phyloP scores from a whole-genome alignment of 2,113 vertebrate species.

The Malaclemys terrapin region DNA sequence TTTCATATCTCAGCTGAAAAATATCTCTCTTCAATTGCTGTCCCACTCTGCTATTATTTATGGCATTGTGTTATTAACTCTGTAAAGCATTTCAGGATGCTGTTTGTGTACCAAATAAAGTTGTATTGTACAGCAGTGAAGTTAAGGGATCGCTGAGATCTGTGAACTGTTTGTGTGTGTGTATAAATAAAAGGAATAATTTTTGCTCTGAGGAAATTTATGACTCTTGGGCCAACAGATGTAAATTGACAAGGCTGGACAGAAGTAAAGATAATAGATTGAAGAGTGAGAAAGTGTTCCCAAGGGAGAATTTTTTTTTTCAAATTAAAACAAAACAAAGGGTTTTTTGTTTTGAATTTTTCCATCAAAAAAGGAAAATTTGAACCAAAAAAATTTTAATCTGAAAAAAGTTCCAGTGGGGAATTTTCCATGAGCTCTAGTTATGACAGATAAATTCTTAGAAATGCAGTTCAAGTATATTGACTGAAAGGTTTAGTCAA shows the following conservation, averaged over 20 bases:
- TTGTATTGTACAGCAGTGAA: not conserved
- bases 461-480: not conserved
- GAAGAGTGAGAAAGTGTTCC: not conserved
- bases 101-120: fast-evolving
- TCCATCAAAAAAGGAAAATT: not conserved
- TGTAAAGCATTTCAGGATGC: fast-evolving
- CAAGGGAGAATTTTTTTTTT: not conserved
- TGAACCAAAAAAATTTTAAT: not conserved
- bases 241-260: not conserved
- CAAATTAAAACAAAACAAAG: not conserved
- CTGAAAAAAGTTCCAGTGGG: not conserved
- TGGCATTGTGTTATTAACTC: not conserved
- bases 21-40: not conserved
- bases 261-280: not conserved
- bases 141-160: not conserved
- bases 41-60: not conserved
- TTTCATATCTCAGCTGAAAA: not conserved
- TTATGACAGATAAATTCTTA: not conserved
- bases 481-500: too few relatives aligned
- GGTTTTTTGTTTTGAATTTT: not conserved
- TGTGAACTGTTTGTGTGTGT: not conserved
- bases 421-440: not conserved
- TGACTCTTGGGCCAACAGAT: not conserved
- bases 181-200: not conserved
- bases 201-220: not conserved